These are phyloP conservation scores for Eupithecia centaureata DNA, from an alignment of 2,888 invertebrate species.

Conservation along the genomic window DNA sequence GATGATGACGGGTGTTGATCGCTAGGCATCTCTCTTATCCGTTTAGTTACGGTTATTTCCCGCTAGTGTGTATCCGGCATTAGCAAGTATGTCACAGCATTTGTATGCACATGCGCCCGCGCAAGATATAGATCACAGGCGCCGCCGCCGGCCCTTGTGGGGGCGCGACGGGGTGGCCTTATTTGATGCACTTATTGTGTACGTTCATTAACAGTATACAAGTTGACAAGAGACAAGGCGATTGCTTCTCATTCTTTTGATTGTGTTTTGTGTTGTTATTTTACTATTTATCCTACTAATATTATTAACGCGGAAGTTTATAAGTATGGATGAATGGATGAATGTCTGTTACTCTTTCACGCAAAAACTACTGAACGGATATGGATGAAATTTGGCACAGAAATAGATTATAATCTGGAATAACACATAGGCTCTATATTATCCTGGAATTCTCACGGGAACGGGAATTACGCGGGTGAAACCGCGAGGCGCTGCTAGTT, in stretches of 20 bases:
- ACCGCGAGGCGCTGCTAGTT: too few species aligned
- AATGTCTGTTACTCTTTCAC: too few species aligned
- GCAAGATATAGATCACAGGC: constrained; percentile 63
- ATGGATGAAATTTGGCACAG: too few species aligned
- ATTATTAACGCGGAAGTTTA: too few species aligned
- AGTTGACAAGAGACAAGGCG: neutral
- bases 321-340: too few species aligned
- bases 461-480: too few species aligned
- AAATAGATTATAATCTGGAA: too few species aligned
- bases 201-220: constrained; percentile 10
- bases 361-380: too few species aligned
- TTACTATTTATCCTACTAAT: too few species aligned
- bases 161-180: constrained; percentile 45
- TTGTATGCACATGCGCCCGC: constrained; percentile 52
- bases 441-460: too few species aligned
- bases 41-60: neutral
- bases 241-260: neutral
- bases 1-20: neutral
- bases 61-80: neutral
- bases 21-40: neutral
- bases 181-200: constrained; percentile 15
- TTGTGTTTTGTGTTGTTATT: too few species aligned
- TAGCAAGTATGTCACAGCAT: constrained; percentile 25
- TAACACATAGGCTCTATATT: too few species aligned
- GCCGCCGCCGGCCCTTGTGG: constrained; percentile 60